Evolutionary conservation across 2,888 invertebrate genomes (phyloP), one percentile per base, ranked within the genome.

Genomic region (Thecophora atra): DNA sequence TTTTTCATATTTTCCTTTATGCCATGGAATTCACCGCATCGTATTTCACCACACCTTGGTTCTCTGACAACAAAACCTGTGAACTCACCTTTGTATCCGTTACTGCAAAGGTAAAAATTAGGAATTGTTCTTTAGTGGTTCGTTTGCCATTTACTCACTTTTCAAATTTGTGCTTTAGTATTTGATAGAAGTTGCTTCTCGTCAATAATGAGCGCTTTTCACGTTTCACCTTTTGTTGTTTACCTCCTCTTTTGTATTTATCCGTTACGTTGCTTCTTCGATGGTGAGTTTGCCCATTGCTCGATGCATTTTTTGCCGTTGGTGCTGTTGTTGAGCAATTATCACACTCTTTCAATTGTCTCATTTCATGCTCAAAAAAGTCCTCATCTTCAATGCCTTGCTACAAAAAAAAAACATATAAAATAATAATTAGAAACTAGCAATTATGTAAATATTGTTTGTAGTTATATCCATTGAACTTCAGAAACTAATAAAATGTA

Each of bases 21-120:
- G n/a, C n/a, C n/a, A n/a, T n/a, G n/a, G n/a, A n/a, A n/a, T n/a
- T n/a, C n/a, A n/a, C n/a, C n/a, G n/a, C n/a, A n/a, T n/a, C n/a
- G n/a, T n/a, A n/a, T n/a, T n/a, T n/a, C n/a, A n/a, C n/a, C n/a
- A n/a, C n/a, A n/a, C n/a, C n/a, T n/a, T n/a, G n/a, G n/a, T n/a
- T n/a, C n/a, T n/a, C n/a, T n/a, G n/a, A n/a, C n/a, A n/a, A n/a
- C n/a, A n/a, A n/a, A n/a, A n/a, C n/a, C n/a, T n/a, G n/a, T n/a
- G 47, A 87, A 81, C 74, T 88, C 88, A 0, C 91, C 92, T 17
- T 88, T 85, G 81, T 89, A 90, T 28, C 28, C 51, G 15, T n/a
- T 47, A 26, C 44, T 51, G 51, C 17, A n/a, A 21, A 24, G 2
- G 51, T 4, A 21, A 15, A 19, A 47, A 24, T 21, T 42, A 19